Conservation (phyloP, 2,888 invertebrate species). For the Dusona sp. region DNA sequence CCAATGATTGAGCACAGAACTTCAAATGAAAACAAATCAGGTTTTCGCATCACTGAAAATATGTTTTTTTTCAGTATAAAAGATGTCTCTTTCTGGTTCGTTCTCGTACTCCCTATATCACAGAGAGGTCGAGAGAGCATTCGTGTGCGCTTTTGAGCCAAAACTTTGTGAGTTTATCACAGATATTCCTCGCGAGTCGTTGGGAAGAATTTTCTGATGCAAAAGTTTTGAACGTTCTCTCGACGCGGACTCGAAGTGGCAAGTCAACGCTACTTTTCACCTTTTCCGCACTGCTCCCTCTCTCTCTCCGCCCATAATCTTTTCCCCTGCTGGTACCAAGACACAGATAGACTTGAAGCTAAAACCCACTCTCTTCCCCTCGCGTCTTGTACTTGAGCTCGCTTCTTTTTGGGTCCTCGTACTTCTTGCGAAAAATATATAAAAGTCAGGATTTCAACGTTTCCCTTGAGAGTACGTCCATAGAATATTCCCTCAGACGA, state of each 20-base stretch:
- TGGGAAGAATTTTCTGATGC: conserved; percentile 78
- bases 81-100: conserved; percentile 6
- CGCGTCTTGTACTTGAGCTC: conserved; percentile 48
- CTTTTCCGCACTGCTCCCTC: conserved; percentile 54
- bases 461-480: conserved; percentile 32
- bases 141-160: conserved; percentile 56
- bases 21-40: neutral
- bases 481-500: conserved; percentile 44
- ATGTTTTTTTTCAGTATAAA: neutral
- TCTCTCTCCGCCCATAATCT: conserved; percentile 8
- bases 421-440: conserved; percentile 53
- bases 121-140: conserved; percentile 50
- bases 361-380: conserved; percentile 8
- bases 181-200: conserved; percentile 74
- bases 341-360: conserved; percentile 37
- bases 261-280: conserved; percentile 64
- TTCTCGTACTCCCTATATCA: conserved; percentile 23
- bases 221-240: conserved; percentile 77
- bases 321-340: conserved; percentile 20
- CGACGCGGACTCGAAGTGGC: conserved; percentile 39
- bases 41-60: conserved; percentile 6
- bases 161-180: conserved; percentile 74
- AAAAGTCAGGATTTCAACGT: conserved; percentile 57
- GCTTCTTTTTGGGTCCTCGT: conserved; percentile 43
- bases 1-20: neutral